A percentile compares a stretch with the other conserved stretches of the same genome.
Conservation (phyloP, 1,140 invertebrate species). For the Elysia chlorotica region DNA sequence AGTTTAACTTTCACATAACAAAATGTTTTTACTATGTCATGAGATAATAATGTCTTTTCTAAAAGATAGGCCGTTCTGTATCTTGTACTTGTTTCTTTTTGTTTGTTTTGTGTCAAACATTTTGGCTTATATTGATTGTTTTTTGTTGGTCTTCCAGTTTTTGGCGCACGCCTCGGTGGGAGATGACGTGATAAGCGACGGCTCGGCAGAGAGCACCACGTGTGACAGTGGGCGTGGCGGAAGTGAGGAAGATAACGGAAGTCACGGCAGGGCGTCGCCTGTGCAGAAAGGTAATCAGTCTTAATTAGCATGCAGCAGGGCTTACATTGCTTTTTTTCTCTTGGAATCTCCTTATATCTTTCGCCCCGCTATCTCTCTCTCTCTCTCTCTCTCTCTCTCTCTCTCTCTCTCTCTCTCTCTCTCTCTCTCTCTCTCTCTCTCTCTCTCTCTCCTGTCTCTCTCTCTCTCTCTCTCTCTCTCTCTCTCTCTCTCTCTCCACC, state of each 20-base stretch:
- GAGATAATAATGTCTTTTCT: no score
- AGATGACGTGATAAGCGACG: constrained; percentile 30
- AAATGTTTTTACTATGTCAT: no score
- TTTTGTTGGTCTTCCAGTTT: constrained; percentile 5
- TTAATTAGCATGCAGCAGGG: not conserved
- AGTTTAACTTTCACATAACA: no score
- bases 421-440: not conserved
- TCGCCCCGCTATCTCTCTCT: not conserved
- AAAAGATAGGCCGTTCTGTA: no score
- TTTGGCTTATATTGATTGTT: no score
- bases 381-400: not conserved
- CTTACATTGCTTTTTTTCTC: not conserved
- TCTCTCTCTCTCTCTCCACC: not conserved
- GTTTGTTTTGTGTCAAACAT: no score
- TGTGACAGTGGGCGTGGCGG: constrained; percentile 34
- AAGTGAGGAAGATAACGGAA: constrained; percentile 32
- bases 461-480: not conserved
- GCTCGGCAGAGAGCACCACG: constrained; percentile 28
- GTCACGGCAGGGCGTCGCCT: constrained; percentile 26
- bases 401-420: not conserved
- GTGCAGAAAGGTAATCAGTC: constrained; percentile 8
- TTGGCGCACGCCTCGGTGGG: constrained; percentile 2
- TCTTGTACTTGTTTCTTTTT: no score
- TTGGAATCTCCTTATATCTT: not conserved
- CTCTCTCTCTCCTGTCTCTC: not conserved